Evolutionary conservation across 2,797 vertebrate genomes (phyloP).

Genomic region (Enteromius viviparus): DNA sequence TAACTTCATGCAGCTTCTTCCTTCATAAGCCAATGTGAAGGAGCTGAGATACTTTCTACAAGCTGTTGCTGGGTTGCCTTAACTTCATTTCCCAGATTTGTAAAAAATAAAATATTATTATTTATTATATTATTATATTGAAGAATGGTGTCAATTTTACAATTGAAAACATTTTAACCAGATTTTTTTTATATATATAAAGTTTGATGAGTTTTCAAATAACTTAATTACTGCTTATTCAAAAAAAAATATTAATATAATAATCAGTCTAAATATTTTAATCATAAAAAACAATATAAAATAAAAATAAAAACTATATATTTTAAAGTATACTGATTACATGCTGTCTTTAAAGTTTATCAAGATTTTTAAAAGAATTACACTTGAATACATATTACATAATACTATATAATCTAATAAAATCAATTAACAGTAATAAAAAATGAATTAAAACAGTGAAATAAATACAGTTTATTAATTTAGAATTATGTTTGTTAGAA

Average conservation of each 20-base stretch:
- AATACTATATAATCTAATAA: background rate
- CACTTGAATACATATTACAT: too few relatives aligned
- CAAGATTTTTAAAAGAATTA: too few relatives aligned
- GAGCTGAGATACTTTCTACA: background rate
- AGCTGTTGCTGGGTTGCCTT: background rate
- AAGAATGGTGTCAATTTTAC: background rate
- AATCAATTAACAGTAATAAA: too few relatives aligned
- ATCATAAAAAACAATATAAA: too few relatives aligned
- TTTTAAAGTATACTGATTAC: background rate
- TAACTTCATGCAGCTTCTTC: background rate
- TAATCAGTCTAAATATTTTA: background rate
- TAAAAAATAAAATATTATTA: background rate
- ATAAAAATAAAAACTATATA: background rate
- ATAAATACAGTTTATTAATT: too few relatives aligned
- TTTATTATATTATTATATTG: too few relatives aligned
- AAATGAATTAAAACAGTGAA: too few relatives aligned
- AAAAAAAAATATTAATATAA: too few relatives aligned
- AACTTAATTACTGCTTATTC: too few relatives aligned
- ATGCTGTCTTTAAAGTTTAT: background rate
- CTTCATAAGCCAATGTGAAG: conserved; percentile 3
- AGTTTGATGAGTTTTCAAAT: too few relatives aligned
- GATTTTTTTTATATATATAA: too few relatives aligned
- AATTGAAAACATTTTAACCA: background rate
- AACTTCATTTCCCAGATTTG: background rate
- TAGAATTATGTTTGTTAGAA: too few relatives aligned